phyloP scores from a whole-genome alignment of 2,113 vertebrate genomes.

The Crotophaga sulcirostris region DNA sequence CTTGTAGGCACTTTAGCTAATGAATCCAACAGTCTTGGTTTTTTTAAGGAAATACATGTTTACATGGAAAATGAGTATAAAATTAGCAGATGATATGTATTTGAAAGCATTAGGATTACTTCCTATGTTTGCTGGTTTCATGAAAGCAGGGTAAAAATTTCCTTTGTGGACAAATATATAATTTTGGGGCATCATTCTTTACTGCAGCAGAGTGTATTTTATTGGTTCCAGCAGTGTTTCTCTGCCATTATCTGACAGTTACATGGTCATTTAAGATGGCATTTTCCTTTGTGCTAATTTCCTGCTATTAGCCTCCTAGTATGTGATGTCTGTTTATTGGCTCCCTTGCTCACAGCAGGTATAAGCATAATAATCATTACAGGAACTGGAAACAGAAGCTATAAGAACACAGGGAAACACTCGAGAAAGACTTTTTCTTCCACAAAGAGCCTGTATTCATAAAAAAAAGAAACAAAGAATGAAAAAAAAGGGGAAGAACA shows the following conservation, averaged over 20 bases:
- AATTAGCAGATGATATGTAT: not conserved
- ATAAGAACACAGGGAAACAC: not conserved
- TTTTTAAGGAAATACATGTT: not conserved
- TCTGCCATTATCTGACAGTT: not conserved
- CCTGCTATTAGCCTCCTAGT: not conserved
- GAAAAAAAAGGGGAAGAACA: not conserved
- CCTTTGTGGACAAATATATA: not conserved
- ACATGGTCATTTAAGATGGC: not conserved
- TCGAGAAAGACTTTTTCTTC: not conserved
- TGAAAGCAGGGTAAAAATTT: not conserved
- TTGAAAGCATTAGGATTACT: not conserved
- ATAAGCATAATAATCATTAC: not conserved
- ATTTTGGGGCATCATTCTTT: not conserved
- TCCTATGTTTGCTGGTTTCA: not conserved
- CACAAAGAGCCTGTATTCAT: not conserved
- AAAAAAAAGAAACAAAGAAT: not conserved
- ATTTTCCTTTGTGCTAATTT: slow-evolving; percentile 26
- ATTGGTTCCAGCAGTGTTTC: not conserved
- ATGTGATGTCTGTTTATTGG: not conserved
- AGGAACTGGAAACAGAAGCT: not conserved
- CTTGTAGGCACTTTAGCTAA: not conserved
- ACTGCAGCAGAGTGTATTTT: not conserved
- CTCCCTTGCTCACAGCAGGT: not conserved
- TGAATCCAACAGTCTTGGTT: not conserved
- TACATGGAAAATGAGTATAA: not conserved